Evolutionary conservation across 92 coral and sea anemone species (phyloP).

Genomic region (Muricea muricata): DNA sequence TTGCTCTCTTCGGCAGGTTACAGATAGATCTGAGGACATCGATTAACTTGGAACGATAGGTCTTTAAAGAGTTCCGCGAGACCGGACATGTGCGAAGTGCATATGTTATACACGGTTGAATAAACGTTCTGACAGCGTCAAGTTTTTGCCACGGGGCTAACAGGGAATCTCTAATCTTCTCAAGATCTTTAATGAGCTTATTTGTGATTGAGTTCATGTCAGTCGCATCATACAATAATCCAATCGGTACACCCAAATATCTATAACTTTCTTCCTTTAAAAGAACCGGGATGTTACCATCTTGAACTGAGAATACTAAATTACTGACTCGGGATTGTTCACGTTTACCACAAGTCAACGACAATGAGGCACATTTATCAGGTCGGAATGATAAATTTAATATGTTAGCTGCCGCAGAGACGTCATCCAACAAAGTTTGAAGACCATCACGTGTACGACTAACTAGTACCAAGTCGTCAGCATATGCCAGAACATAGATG

Average conservation of each 20-base stretch:
- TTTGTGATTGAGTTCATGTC: not conserved
- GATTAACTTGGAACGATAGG: not conserved
- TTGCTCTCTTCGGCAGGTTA: not conserved
- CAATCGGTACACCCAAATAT: slow-evolving; percentile 7
- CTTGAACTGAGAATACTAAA: not conserved
- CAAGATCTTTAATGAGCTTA: not conserved
- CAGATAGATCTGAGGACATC: not conserved
- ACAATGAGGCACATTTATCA: not conserved
- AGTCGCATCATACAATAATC: not conserved
- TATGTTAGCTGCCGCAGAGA: not conserved
- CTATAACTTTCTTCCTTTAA: not conserved
- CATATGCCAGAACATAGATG: not conserved
- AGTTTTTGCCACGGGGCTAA: slow-evolving; percentile 9
- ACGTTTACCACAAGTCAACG: not conserved
- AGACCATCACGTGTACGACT: not conserved
- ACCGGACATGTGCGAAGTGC: not conserved
- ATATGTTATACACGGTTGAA: slow-evolving; percentile 14
- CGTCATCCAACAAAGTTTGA: not conserved
- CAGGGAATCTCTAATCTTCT: not conserved
- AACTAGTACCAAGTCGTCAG: slow-evolving; percentile 10
- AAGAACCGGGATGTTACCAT: not conserved
- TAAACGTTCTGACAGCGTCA: not conserved
- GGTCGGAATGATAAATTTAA: not conserved
- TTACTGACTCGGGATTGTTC: not conserved
- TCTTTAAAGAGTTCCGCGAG: not conserved